phyloP scores from a whole-genome alignment of 2,797 vertebrate genomes.

The Tinamus major region DNA sequence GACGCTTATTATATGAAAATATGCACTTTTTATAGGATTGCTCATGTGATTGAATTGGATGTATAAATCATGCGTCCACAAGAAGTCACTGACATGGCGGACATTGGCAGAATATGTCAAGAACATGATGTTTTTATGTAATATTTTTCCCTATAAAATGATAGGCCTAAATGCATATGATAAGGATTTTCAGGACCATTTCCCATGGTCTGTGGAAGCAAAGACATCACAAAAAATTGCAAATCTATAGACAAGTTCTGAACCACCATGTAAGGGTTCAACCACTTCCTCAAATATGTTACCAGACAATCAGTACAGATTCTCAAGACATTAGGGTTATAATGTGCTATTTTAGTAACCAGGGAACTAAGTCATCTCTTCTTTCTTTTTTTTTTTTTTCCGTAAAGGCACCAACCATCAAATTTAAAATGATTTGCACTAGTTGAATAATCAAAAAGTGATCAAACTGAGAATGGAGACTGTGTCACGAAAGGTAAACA shows the following conservation, averaged over 20 bases:
- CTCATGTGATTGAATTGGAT: slow-evolving; percentile 64
- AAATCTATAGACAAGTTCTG: not conserved
- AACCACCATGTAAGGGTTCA: not conserved
- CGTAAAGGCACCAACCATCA: not conserved
- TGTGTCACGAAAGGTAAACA: not conserved
- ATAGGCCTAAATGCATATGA: slow-evolving; percentile 31
- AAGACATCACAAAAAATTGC: slow-evolving; percentile 24
- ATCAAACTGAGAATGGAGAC: not conserved
- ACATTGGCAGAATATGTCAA: slow-evolving; percentile 66
- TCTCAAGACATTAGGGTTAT: not conserved
- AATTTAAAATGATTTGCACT: not conserved
- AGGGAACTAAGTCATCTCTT: not conserved
- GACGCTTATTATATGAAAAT: slow-evolving; percentile 59
- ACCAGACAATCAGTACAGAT: not conserved
- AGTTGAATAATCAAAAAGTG: not conserved
- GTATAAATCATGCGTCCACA: slow-evolving; percentile 67
- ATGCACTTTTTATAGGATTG: slow-evolving; percentile 68
- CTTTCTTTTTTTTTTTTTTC: not conserved
- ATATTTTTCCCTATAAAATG: slow-evolving; percentile 48
- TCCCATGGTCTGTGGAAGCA: slow-evolving; percentile 14
- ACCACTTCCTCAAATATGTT: not conserved
- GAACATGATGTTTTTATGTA: slow-evolving; percentile 59
- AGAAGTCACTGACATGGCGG: slow-evolving; percentile 67
- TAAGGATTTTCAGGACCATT: slow-evolving; percentile 28
- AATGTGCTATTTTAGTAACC: not conserved